Conservation (phyloP, 1,140 invertebrate species). For the Drosophila subobscura region DNA sequence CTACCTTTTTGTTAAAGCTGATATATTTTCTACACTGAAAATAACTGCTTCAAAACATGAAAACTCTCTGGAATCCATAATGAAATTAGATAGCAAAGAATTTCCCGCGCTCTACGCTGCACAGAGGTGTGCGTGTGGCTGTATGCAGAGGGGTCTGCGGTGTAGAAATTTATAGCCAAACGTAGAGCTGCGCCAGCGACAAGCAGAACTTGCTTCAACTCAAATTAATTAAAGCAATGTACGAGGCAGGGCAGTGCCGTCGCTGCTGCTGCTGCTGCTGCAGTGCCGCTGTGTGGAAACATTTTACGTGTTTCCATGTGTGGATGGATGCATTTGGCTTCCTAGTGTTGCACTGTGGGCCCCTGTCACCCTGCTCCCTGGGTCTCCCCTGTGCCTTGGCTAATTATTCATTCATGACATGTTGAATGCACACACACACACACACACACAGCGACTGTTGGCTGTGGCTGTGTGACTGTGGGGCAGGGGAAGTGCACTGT, state of each 20-base stretch:
- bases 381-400: conserved; percentile 45
- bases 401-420: conserved; percentile 82
- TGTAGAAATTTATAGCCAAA: conserved; percentile 29
- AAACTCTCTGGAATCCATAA: conserved; percentile 53
- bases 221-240: conserved; percentile 68
- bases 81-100: conserved; percentile 55
- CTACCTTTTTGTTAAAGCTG: too few relatives aligned
- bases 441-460: conserved; percentile 45
- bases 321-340: conserved; percentile 62
- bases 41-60: conserved; percentile 16
- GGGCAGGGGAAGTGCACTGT: conserved; percentile 22
- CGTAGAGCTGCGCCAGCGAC: conserved; percentile 38
- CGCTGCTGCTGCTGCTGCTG: too few relatives aligned
- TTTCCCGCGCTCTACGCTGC: too few relatives aligned
- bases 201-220: conserved; percentile 48
- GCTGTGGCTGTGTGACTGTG: too few relatives aligned
- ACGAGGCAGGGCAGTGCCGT: conserved; percentile 13
- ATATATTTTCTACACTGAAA: too few relatives aligned
- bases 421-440: conserved; percentile 71
- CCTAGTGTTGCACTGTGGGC: conserved; percentile 43
- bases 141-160: too few relatives aligned
- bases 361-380: background rate
- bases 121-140: too few relatives aligned
- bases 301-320: conserved; percentile 58
- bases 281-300: conserved; percentile 70